phyloP scores from a whole-genome alignment of 1,140 invertebrate species.

The Tetramorium parvispinum region DNA sequence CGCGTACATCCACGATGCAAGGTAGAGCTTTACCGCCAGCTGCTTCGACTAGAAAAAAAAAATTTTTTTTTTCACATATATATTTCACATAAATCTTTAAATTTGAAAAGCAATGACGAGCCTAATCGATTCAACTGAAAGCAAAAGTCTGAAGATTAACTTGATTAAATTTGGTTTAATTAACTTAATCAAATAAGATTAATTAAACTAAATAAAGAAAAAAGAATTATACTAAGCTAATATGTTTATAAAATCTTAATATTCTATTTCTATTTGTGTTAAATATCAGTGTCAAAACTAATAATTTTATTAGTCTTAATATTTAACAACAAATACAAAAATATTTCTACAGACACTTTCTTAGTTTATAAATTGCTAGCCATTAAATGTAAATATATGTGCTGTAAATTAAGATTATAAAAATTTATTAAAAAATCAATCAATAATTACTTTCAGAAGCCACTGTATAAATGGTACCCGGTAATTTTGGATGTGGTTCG shows the following conservation, averaged over 20 bases:
- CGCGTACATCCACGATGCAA: conserved; percentile 97
- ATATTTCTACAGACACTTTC: not conserved
- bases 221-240: not conserved
- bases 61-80: not conserved
- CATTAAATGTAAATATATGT: not conserved
- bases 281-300: not conserved
- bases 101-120: not conserved
- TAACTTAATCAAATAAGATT: not conserved
- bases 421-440: conserved; percentile 26
- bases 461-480: conserved; percentile 99
- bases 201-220: not conserved
- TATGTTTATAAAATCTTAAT: not conserved
- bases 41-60: conserved; percentile 91
- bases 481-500: conserved; percentile 97
- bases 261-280: not conserved
- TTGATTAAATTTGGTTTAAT: not conserved
- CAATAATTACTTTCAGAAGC: conserved; percentile 95
- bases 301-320: not conserved
- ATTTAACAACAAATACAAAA: not conserved
- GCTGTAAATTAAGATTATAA: not conserved
- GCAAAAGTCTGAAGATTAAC: not conserved
- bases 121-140: not conserved
- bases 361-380: not conserved
- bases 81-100: conserved; percentile 9
- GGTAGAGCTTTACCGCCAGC: conserved; percentile 96